phyloP scores from a whole-genome alignment of 2,888 invertebrate genomes.

The Ophraella communa region DNA sequence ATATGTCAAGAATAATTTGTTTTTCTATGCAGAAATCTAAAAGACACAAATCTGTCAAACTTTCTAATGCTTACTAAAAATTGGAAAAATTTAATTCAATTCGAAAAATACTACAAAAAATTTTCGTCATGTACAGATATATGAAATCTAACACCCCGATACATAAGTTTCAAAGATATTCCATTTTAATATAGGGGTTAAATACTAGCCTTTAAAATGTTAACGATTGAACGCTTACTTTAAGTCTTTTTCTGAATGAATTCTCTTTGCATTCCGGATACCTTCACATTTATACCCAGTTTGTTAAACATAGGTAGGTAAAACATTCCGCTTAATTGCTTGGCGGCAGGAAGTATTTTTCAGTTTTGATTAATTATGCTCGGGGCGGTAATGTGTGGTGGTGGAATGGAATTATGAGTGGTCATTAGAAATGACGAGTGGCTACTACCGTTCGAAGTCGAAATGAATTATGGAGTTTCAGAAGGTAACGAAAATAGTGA shows the following conservation, averaged over 20 bases:
- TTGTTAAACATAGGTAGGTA: slow-evolving; percentile 45
- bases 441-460: slow-evolving; percentile 23
- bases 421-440: slow-evolving; percentile 32
- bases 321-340: slow-evolving; percentile 44
- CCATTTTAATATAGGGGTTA: no score
- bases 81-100: no score
- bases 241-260: slow-evolving; percentile 48
- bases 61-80: no score
- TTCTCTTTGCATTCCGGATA: slow-evolving; percentile 50
- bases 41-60: no score
- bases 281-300: slow-evolving; percentile 44
- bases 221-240: background rate
- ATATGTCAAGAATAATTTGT: no score
- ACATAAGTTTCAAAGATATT: no score
- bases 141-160: no score
- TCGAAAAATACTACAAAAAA: no score
- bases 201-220: background rate
- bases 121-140: no score
- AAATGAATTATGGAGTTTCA: slow-evolving; percentile 28
- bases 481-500: slow-evolving; percentile 13
- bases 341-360: slow-evolving; percentile 35
- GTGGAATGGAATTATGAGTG: slow-evolving; percentile 32
- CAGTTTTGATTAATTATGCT: slow-evolving; percentile 36
- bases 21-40: no score
- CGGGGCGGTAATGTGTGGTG: slow-evolving; percentile 29